Percentiles rank a stretch among this genome's conserved stretches.
Evolutionary conservation across 1,140 invertebrate species (phyloP).

Genomic region (Aethina tumida): DNA sequence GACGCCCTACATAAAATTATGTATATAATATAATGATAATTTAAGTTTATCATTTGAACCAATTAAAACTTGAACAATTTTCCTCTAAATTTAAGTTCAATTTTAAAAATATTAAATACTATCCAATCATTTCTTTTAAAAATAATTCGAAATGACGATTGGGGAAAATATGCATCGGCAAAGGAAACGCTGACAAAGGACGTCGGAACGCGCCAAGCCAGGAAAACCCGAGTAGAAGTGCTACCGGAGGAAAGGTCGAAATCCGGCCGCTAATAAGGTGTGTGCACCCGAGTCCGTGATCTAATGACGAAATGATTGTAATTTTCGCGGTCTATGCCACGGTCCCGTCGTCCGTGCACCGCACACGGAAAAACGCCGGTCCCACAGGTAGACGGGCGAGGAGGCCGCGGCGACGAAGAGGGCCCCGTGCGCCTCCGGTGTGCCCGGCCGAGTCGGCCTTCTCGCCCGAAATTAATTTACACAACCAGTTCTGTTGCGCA

Average conservation of each 20-base stretch:
- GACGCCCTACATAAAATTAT: too few relatives aligned
- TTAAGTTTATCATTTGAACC: too few relatives aligned
- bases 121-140: too few relatives aligned
- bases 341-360: too few relatives aligned
- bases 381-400: too few relatives aligned
- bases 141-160: too few relatives aligned
- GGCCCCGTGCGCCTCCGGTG: conserved; percentile 4
- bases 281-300: conserved; percentile 22
- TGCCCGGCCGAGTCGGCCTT: conserved; percentile 17
- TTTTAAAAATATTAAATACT: too few relatives aligned
- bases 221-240: background rate
- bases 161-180: too few relatives aligned
- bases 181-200: background rate
- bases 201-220: background rate
- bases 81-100: too few relatives aligned
- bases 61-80: too few relatives aligned
- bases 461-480: conserved; percentile 32
- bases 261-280: conserved; percentile 19
- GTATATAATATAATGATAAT: too few relatives aligned
- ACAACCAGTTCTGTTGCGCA: conserved; percentile 30
- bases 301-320: conserved; percentile 31
- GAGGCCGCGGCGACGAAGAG: conserved; percentile 5
- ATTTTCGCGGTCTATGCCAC: conserved; percentile 31
- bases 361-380: too few relatives aligned
- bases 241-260: background rate